phyloP scores from a whole-genome alignment of 2,797 vertebrate genomes.

The Mycteria americana region DNA sequence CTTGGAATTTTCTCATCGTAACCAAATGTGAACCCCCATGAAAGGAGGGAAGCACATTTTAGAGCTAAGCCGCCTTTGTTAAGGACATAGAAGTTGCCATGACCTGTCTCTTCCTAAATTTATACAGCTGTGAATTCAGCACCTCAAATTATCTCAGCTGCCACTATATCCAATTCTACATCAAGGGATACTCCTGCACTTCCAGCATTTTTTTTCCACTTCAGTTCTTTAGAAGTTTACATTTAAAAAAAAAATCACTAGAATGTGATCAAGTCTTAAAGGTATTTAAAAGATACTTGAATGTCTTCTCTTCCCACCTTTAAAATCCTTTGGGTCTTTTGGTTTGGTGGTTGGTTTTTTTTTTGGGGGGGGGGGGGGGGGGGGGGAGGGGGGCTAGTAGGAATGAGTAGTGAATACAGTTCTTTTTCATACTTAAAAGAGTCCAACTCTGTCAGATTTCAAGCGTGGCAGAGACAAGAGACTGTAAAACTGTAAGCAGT shows the following conservation, averaged over 20 bases:
- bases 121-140: not conserved
- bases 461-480: not conserved
- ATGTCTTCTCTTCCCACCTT: not conserved
- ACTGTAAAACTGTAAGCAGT: not conserved
- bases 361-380: too few relatives aligned
- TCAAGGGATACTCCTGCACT: not conserved
- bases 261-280: not conserved
- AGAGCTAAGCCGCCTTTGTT: not conserved
- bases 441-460: not conserved
- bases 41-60: not conserved
- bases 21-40: not conserved
- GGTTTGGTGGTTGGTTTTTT: too few relatives aligned
- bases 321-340: not conserved
- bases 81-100: not conserved
- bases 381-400: not conserved
- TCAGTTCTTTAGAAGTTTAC: not conserved
- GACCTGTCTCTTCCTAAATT: not conserved
- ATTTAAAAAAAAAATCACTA: not conserved
- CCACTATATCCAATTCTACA: not conserved
- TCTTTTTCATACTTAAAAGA: not conserved
- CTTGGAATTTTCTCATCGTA: not conserved
- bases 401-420: not conserved
- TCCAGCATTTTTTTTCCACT: not conserved
- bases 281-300: not conserved
- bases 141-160: not conserved